A percentile compares a stretch with the other conserved stretches of the same genome.
phyloP scores from a whole-genome alignment of 2,113 vertebrate species.

The Mugil cephalus region DNA sequence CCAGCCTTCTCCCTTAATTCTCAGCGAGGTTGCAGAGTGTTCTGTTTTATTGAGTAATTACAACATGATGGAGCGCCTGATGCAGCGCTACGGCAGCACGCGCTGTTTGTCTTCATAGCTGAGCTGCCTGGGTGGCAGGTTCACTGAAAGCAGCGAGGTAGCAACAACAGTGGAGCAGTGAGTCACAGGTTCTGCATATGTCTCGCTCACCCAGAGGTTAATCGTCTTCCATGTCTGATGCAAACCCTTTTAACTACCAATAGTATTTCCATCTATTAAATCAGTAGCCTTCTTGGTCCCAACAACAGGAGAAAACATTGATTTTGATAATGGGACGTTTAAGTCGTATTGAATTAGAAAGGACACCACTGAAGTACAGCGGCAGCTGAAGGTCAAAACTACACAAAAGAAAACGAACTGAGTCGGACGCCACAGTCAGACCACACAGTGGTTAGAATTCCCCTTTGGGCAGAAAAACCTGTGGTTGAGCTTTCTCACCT shows the following conservation, averaged over 20 bases:
- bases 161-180: neutral
- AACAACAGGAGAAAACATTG: neutral
- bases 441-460: no score
- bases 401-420: neutral
- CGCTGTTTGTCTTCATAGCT: neutral
- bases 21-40: no score
- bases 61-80: neutral
- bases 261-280: neutral
- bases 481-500: neutral
- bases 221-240: neutral
- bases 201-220: neutral
- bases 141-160: constrained; percentile 4
- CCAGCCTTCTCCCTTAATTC: no score
- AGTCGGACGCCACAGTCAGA: neutral
- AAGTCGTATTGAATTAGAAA: neutral
- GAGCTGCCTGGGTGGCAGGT: neutral
- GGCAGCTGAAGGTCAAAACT: neutral
- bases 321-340: constrained; percentile 1
- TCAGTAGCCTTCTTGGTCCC: no score
- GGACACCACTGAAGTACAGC: neutral
- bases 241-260: neutral
- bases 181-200: neutral
- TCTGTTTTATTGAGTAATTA: no score
- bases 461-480: neutral
- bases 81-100: neutral